These are phyloP conservation scores for Scelioninae gen. 1 DNA, from an alignment of 2,888 invertebrate species.

Conservation along the genomic window DNA sequence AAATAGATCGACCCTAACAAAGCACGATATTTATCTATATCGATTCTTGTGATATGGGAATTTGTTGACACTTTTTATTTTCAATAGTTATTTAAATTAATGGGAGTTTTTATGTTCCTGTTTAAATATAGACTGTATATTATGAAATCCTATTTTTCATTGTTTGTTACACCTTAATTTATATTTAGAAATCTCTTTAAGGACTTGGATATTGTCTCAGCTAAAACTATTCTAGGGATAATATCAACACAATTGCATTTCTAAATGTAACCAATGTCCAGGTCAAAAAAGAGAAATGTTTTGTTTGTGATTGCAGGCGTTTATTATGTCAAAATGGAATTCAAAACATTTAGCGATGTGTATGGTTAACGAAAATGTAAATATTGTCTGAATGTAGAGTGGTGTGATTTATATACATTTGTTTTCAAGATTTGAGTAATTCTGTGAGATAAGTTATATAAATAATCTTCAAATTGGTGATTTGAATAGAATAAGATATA, in stretches of 20 bases:
- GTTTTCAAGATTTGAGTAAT: conserved; percentile 15
- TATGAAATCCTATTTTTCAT: conserved; percentile 1
- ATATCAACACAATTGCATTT: too few relatives aligned
- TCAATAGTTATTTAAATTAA: conserved; percentile 6
- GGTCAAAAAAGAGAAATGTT: background rate
- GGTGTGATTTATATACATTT: conserved; percentile 14
- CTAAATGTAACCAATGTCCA: background rate
- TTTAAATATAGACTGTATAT: conserved; percentile 39
- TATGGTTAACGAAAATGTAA: conserved; percentile 3
- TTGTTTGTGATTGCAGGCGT: background rate
- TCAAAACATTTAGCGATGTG: background rate
- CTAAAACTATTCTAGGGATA: too few relatives aligned
- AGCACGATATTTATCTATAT: too few relatives aligned
- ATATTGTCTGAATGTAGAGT: conserved; percentile 3
- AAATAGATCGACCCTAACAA: too few relatives aligned
- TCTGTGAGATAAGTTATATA: conserved; percentile 22
- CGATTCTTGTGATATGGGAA: too few relatives aligned
- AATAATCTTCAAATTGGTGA: background rate
- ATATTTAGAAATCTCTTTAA: too few relatives aligned
- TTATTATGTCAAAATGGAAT: background rate
- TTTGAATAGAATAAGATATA: conserved; percentile 3
- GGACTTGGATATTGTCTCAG: too few relatives aligned
- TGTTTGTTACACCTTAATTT: conserved; percentile 15
- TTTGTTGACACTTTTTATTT: background rate
- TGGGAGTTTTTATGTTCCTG: conserved; percentile 42